phyloP scores from a whole-genome alignment of 2,888 invertebrate species.

The Drosophila robusta region DNA sequence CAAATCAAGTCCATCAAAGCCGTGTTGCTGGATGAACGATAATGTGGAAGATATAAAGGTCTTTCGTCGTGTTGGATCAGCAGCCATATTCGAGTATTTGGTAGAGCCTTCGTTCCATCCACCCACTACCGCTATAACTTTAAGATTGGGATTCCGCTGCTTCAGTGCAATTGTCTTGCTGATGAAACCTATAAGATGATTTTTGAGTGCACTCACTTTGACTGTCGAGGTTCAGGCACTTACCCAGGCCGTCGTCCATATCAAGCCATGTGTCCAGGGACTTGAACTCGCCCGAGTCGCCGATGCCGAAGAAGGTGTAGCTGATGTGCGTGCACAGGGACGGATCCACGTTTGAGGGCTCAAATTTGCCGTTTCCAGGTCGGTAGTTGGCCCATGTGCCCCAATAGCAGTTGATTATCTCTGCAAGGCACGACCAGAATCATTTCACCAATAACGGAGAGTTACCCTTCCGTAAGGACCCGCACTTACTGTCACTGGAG shows the following conservation, averaged over 20 bases:
- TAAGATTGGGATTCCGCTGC: slow-evolving; percentile 81
- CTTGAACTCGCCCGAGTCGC: slow-evolving; percentile 52
- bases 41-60: slow-evolving; percentile 91
- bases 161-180: slow-evolving; percentile 62
- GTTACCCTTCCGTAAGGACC: too few relatives aligned
- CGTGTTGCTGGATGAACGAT: slow-evolving; percentile 89
- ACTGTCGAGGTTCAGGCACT: neutral
- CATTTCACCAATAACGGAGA: neutral
- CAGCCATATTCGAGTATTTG: slow-evolving; percentile 93
- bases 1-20: slow-evolving; percentile 95
- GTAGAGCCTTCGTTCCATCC: slow-evolving; percentile 97
- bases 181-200: slow-evolving; percentile 57
- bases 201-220: neutral
- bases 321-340: slow-evolving; percentile 72
- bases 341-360: slow-evolving; percentile 65
- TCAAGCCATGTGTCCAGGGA: slow-evolving; percentile 72
- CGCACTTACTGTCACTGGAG: slow-evolving; percentile 53
- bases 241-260: slow-evolving; percentile 66
- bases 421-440: slow-evolving; percentile 24
- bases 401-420: slow-evolving; percentile 74
- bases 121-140: slow-evolving; percentile 93
- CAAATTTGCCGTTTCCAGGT: slow-evolving; percentile 70
- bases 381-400: slow-evolving; percentile 80
- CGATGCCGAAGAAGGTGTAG: slow-evolving; percentile 77
- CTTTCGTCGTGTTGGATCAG: slow-evolving; percentile 88